Conservation (phyloP, 2,888 invertebrate species). For the Pristionchus japonicus region DNA sequence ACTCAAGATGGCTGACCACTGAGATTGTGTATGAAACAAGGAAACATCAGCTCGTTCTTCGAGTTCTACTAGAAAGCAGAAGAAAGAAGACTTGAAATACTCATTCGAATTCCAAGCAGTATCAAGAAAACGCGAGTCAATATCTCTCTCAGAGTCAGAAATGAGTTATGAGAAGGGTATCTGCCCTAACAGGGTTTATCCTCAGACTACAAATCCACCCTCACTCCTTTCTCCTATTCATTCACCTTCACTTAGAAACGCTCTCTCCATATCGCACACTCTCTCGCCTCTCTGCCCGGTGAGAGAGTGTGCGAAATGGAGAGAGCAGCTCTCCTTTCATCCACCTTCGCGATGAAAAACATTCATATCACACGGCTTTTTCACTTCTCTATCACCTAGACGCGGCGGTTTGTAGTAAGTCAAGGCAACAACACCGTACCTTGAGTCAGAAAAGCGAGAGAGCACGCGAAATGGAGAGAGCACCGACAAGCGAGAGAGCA, state of each 20-base stretch:
- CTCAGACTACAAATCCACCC: background rate
- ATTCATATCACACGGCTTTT: slow-evolving; percentile 1
- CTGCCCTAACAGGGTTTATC: background rate
- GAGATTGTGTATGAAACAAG: no score
- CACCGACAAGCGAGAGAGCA: background rate
- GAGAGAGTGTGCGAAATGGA: no score
- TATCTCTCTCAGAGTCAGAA: background rate
- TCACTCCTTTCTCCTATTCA: background rate
- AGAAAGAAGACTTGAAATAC: no score
- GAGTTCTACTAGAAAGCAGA: no score
- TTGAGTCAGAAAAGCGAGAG: background rate
- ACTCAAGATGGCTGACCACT: no score
- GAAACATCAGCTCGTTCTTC: no score
- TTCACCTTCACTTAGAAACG: background rate
- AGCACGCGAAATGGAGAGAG: background rate
- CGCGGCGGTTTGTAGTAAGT: background rate
- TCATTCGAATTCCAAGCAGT: no score
- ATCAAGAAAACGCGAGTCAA: no score
- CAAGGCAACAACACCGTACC: background rate
- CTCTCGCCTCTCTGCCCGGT: no score
- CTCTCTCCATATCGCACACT: no score
- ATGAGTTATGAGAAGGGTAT: background rate
- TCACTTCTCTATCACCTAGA: slow-evolving; percentile 14
- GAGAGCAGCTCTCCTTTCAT: no score
- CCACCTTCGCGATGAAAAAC: no score